Percentiles rank a stretch among this genome's conserved stretches.
These are phyloP conservation scores for Dolomedes plantarius DNA, from an alignment of 2,888 invertebrate species.

Conservation along the genomic window DNA sequence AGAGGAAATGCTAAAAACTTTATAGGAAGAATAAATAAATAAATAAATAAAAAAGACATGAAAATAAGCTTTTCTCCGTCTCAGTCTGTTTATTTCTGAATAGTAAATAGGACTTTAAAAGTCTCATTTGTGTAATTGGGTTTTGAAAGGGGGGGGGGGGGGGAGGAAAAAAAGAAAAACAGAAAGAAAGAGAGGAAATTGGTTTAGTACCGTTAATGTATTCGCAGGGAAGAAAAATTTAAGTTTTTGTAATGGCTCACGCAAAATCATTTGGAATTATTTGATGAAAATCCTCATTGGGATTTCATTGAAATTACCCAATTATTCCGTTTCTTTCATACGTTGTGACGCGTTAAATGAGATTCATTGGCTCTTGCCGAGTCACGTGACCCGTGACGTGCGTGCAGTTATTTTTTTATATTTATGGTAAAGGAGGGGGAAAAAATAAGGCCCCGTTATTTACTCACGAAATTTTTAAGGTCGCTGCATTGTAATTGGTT, in stretches of 20 bases:
- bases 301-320: constrained; percentile 41
- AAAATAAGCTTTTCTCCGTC: neutral
- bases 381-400: constrained; percentile 40
- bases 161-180: neutral
- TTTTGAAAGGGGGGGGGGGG: neutral
- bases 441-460: neutral
- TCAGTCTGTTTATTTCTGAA: constrained; percentile 21
- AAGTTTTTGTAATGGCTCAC: constrained; percentile 18
- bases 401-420: constrained; percentile 15
- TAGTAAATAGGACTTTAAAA: constrained; percentile 19
- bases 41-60: neutral
- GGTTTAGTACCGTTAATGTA: constrained; percentile 22
- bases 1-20: neutral
- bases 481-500: constrained; percentile 7
- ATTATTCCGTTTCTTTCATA: constrained; percentile 11
- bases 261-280: constrained; percentile 38
- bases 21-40: neutral
- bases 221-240: constrained; percentile 17
- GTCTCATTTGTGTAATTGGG: constrained; percentile 36
- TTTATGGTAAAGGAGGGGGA: neutral
- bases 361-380: constrained; percentile 18
- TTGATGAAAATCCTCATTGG: constrained; percentile 2
- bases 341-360: neutral
- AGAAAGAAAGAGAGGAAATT: neutral
- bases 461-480: constrained; percentile 16